A percentile compares a stretch with the other conserved stretches of the same genome.
Conservation (phyloP, 2,797 vertebrate species). For the Ptychobarbus kaznakovi region DNA sequence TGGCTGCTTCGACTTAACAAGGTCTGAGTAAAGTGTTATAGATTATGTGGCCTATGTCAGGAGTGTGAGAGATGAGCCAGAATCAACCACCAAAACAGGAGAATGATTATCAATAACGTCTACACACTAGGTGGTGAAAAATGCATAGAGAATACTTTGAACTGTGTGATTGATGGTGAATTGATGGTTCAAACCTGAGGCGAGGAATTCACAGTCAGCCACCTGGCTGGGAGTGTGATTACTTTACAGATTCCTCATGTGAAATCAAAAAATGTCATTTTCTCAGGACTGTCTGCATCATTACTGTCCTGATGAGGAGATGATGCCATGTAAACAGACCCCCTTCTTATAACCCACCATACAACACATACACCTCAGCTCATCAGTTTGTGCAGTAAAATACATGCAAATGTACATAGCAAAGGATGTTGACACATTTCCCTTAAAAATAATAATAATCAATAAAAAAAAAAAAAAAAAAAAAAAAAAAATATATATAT, state of each 20-base stretch:
- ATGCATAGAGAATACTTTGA: background rate
- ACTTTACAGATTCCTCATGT: constrained; percentile 32
- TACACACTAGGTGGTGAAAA: background rate
- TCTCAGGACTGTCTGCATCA: constrained; percentile 7
- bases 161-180: constrained; percentile 16
- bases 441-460: no score
- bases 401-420: background rate
- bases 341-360: background rate
- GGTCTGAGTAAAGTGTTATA: background rate
- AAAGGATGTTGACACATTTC: background rate
- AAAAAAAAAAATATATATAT: no score
- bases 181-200: constrained; percentile 36
- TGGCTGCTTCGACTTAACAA: background rate
- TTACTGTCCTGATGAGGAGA: constrained; percentile 18
- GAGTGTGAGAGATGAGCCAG: background rate
- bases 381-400: background rate
- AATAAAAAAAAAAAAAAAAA: no score
- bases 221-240: constrained; percentile 37
- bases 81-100: background rate
- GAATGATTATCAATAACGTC: background rate
- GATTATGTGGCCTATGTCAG: background rate
- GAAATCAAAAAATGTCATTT: constrained; percentile 10
- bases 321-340: constrained; percentile 1
- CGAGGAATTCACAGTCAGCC: constrained; percentile 1
- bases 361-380: background rate